phyloP scores from a whole-genome alignment of 2,113 vertebrate genomes.

The Ammospiza nelsoni region DNA sequence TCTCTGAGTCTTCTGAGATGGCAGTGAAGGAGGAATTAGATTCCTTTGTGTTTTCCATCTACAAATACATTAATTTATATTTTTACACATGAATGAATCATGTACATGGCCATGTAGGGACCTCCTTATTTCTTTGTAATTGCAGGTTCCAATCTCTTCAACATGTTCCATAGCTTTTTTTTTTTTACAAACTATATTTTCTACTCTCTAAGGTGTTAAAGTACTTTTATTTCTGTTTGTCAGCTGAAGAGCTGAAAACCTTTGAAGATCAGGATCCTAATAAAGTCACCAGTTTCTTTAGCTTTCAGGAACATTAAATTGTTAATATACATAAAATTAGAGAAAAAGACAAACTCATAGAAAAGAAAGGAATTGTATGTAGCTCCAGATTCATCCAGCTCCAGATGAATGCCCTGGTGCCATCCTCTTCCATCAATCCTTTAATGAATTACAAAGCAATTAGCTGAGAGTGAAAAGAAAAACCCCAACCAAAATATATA shows the following conservation, averaged over 20 bases:
- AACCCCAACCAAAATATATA: rapidly evolving
- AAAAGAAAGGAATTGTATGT: not conserved
- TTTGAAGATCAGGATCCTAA: not conserved
- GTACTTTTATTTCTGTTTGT: not conserved
- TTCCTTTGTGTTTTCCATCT: not conserved
- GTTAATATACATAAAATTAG: not conserved
- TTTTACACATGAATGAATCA: not conserved
- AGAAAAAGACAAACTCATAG: not conserved
- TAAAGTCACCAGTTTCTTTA: not conserved
- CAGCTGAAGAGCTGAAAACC: not conserved
- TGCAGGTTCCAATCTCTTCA: not conserved
- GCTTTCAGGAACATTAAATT: not conserved
- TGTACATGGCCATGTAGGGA: not conserved
- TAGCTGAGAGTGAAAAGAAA: not conserved
- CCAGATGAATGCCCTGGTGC: not conserved
- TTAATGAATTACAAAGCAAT: not conserved
- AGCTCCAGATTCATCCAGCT: not conserved
- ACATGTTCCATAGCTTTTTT: not conserved
- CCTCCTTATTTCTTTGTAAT: not conserved
- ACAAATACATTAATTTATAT: not conserved
- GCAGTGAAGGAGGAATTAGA: not conserved
- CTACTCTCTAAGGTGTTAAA: not conserved
- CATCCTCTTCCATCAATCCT: not conserved
- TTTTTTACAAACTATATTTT: not conserved
- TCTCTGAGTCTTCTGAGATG: not conserved